Conservation (phyloP, 2,113 vertebrate genomes). For the Cebidichthys violaceus region DNA sequence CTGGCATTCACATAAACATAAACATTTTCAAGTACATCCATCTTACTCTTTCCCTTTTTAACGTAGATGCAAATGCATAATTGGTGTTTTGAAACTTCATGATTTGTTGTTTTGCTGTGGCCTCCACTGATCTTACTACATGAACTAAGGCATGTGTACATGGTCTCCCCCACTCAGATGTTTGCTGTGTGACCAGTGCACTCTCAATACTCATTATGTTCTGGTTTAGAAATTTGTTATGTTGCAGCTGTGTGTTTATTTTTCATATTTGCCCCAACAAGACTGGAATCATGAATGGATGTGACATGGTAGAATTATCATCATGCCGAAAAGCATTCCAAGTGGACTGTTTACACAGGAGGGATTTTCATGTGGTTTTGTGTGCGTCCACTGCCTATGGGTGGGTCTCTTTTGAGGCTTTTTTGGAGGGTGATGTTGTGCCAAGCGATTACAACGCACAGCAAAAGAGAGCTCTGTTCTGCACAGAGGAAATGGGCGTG, state of each 20-base stretch:
- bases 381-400: slow-evolving; percentile 59
- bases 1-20: neutral
- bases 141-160: neutral
- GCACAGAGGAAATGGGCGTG: slow-evolving; percentile 82
- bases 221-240: slow-evolving; percentile 42
- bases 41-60: neutral
- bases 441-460: slow-evolving; percentile 49
- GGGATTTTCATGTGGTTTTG: slow-evolving; percentile 67
- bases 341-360: slow-evolving; percentile 53
- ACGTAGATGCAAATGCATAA: neutral
- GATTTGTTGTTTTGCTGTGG: neutral
- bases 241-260: slow-evolving; percentile 53
- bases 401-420: slow-evolving; percentile 68
- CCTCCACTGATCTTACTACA: neutral
- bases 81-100: neutral
- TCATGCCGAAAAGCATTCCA: slow-evolving; percentile 8
- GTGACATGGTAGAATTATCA: slow-evolving; percentile 1
- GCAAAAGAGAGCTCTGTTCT: slow-evolving; percentile 76
- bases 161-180: slow-evolving; percentile 2
- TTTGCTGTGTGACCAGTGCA: slow-evolving; percentile 29
- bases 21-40: neutral
- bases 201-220: slow-evolving; percentile 20
- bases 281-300: slow-evolving; percentile 17
- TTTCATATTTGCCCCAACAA: slow-evolving; percentile 14
- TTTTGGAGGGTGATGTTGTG: slow-evolving; percentile 66